Evolutionary conservation across 2,888 invertebrate species (phyloP).

Genomic region (Hypena proboscidalis): DNA sequence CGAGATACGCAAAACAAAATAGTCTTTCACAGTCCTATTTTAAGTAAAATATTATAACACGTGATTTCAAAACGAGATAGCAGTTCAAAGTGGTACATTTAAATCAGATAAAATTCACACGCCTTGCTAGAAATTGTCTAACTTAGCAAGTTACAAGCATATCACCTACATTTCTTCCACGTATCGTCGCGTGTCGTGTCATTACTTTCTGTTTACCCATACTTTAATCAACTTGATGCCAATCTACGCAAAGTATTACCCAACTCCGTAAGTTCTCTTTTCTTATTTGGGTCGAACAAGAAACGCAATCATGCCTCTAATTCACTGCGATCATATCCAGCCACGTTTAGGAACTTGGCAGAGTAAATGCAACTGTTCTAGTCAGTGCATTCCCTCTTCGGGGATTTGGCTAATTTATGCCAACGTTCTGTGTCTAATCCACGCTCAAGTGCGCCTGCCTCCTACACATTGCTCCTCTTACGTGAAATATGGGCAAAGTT

Average conservation of each 20-base stretch:
- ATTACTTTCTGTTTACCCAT: slow-evolving; percentile 3
- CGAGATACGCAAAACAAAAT: too few relatives aligned
- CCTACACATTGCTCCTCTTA: not conserved
- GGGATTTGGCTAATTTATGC: slow-evolving; percentile 58
- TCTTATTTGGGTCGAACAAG: slow-evolving; percentile 26
- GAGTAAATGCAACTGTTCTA: slow-evolving; percentile 47
- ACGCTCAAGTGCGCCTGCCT: slow-evolving; percentile 14
- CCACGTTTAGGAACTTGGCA: slow-evolving; percentile 41
- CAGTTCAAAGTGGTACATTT: too few relatives aligned
- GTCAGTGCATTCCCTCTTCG: slow-evolving; percentile 32
- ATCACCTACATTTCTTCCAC: not conserved
- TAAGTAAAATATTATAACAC: too few relatives aligned
- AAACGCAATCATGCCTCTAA: slow-evolving; percentile 31
- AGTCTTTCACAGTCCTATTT: too few relatives aligned
- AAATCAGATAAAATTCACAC: too few relatives aligned
- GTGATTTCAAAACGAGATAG: too few relatives aligned
- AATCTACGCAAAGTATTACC: slow-evolving; percentile 8
- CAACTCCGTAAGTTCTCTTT: slow-evolving; percentile 5
- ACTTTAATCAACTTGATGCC: slow-evolving; percentile 8
- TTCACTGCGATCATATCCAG: slow-evolving; percentile 24
- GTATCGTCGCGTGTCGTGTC: not conserved
- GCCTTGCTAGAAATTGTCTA: too few relatives aligned
- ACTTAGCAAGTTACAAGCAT: too few relatives aligned
- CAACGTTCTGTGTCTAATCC: slow-evolving; percentile 49
- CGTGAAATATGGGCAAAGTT: slow-evolving; percentile 17